phyloP scores from a whole-genome alignment of 2,888 invertebrate species.

The Petrolisthes manimaculis region DNA sequence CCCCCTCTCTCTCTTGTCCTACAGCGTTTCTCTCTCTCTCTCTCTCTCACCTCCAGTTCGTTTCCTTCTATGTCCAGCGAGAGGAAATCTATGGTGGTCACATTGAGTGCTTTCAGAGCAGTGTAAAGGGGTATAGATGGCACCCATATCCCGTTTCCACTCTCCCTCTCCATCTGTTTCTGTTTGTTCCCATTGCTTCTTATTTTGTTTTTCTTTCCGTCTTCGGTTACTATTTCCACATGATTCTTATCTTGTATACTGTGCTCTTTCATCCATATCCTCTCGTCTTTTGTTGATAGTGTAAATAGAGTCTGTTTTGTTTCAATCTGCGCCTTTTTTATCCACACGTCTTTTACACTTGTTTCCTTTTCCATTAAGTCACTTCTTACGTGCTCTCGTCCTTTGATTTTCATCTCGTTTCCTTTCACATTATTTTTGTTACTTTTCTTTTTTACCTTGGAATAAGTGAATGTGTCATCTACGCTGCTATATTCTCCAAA shows the following conservation, averaged over 20 bases:
- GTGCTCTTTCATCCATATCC: neutral
- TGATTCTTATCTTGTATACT: neutral
- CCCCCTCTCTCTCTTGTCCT: too few species aligned
- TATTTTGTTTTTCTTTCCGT: neutral
- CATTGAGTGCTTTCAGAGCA: neutral
- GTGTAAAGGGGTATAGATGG: neutral
- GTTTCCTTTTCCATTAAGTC: too few species aligned
- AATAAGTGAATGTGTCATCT: too few species aligned
- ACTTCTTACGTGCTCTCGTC: neutral
- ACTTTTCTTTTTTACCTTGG: neutral
- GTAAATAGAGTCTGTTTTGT: neutral
- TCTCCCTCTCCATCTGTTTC: neutral
- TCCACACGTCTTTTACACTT: neutral
- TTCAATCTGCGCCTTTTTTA: neutral
- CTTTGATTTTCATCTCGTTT: neutral
- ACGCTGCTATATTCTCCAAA: too few species aligned
- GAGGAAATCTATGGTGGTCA: slow-evolving; percentile 10
- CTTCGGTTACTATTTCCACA: neutral
- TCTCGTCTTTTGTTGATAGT: neutral
- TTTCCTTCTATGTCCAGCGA: neutral
- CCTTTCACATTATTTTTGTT: neutral
- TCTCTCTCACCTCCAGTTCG: neutral
- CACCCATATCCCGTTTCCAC: neutral
- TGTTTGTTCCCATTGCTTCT: neutral
- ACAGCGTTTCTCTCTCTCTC: too few species aligned